A percentile compares a stretch with the other conserved stretches of the same genome.
These are phyloP conservation scores for Istiophorus platypterus DNA, from an alignment of 2,113 vertebrate genomes.

Conservation along the genomic window DNA sequence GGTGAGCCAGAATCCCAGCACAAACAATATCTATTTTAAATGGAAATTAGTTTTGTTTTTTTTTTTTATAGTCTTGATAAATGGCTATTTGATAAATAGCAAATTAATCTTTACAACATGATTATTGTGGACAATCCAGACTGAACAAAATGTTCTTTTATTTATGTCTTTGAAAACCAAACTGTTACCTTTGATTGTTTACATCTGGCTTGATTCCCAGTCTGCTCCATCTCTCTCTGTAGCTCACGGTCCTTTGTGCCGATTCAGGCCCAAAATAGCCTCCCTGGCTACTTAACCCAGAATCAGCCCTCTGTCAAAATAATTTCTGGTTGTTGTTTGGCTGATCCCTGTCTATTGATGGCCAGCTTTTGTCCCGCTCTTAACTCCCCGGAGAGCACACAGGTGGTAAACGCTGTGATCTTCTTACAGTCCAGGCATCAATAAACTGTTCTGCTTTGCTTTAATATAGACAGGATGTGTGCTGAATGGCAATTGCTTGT, in stretches of 20 bases:
- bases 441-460: conserved; percentile 28
- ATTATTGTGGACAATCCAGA: neutral
- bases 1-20: neutral
- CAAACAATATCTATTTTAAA: conserved; percentile 13
- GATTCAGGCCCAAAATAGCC: conserved; percentile 32
- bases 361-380: conserved; percentile 30
- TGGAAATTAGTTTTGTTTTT: conserved; percentile 20
- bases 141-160: conserved; percentile 10
- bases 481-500: conserved; percentile 45
- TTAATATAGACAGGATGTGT: conserved; percentile 33
- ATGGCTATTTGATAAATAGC: conserved; percentile 5
- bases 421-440: conserved; percentile 50
- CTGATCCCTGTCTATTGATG: conserved; percentile 28
- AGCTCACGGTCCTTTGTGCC: conserved; percentile 15
- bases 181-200: conserved; percentile 29
- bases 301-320: conserved; percentile 45
- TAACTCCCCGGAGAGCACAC: conserved; percentile 14
- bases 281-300: conserved; percentile 23
- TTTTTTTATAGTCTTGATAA: conserved; percentile 12
- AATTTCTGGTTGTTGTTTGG: conserved; percentile 51
- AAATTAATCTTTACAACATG: conserved; percentile 12
- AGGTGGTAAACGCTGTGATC: conserved; percentile 49
- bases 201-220: conserved; percentile 20
- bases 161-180: neutral
- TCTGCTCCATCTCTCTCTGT: conserved; percentile 18